Percentiles rank a stretch among this genome's conserved stretches.
phyloP scores from a whole-genome alignment of 2,797 vertebrate genomes.

The Micromesistius poutassou region DNA sequence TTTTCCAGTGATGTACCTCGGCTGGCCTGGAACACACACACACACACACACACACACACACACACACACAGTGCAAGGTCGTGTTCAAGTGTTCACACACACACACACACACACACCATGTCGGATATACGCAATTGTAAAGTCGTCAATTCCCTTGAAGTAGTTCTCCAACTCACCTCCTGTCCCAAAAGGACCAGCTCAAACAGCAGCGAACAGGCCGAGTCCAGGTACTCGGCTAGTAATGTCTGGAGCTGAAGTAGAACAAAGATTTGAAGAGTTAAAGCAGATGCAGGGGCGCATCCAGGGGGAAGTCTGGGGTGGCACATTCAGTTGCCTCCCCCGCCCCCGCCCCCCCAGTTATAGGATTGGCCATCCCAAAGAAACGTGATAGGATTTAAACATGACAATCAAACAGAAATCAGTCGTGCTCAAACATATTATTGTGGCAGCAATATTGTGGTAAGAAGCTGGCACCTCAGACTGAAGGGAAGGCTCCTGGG shows the following conservation, averaged over 20 bases:
- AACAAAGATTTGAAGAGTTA: not conserved
- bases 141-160: not conserved
- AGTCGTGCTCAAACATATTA: not conserved
- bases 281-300: not conserved
- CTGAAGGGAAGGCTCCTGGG: slow-evolving; percentile 1
- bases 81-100: too few relatives aligned
- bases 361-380: not conserved
- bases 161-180: slow-evolving; percentile 59
- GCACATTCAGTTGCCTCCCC: not conserved
- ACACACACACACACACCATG: not conserved
- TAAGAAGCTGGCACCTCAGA: slow-evolving; percentile 41
- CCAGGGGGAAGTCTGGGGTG: not conserved
- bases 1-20: slow-evolving; percentile 46
- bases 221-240: slow-evolving; percentile 71
- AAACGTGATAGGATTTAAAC: not conserved
- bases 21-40: slow-evolving; percentile 55
- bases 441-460: not conserved
- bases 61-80: not conserved
- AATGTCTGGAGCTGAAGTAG: slow-evolving; percentile 60
- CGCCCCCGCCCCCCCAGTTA: not conserved
- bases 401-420: not conserved
- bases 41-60: not conserved
- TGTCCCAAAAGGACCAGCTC: slow-evolving; percentile 77
- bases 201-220: slow-evolving; percentile 74
- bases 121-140: not conserved